Base-by-base conservation (phyloP, 2,888 invertebrate genomes). In the Achlya flavicornis region DNA sequence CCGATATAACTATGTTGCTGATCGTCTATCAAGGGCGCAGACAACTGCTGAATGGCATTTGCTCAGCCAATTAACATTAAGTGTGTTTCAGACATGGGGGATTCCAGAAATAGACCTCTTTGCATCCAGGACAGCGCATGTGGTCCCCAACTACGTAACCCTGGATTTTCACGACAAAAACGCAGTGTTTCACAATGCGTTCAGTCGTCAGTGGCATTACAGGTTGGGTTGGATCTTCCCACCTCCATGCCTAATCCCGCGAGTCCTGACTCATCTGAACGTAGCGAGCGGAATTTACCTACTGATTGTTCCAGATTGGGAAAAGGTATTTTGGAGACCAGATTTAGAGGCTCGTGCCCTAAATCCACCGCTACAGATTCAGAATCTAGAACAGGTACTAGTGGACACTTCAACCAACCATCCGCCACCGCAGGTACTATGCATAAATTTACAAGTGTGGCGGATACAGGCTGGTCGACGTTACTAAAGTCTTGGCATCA, bases 211-310 rank as follows among this genome's bases (percentile, higher is more conserved):
- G 10, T 75, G 75, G 73, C n/a, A 67, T n/a, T 75, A 64, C 64
- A 46, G 16, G 0, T 63, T 74, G 11, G 71, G 64, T 0, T 74
- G 72, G 70, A n/a, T 73, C 6, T 74, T 76, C 26, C 72, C 72
- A 12, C 72, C 74, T 10, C 70, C 74, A 12, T 71, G 0, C 46
- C 69, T 35, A 35, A 35, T 35, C 35, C 35, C 35, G 5, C 35
- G 35, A 7, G 35, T 35, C 35, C 35, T 35, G 38, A 0, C 53
- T 0, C 69, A 67, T 16, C 61, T 74, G 12, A 69, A 72, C n/a
- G 19, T 58, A 0, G 63, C 67, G 1, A 61, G 14, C 4, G 73
- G 73, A 8, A 46, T 35, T 3, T 71, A 62, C 58, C 58, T 72
- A 0, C 4, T 70, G 10, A 63, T 72, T 14, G 67, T 59, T 11